Conservation (phyloP, 2,797 vertebrate species). For the Dendrocincla fuliginosa region DNA sequence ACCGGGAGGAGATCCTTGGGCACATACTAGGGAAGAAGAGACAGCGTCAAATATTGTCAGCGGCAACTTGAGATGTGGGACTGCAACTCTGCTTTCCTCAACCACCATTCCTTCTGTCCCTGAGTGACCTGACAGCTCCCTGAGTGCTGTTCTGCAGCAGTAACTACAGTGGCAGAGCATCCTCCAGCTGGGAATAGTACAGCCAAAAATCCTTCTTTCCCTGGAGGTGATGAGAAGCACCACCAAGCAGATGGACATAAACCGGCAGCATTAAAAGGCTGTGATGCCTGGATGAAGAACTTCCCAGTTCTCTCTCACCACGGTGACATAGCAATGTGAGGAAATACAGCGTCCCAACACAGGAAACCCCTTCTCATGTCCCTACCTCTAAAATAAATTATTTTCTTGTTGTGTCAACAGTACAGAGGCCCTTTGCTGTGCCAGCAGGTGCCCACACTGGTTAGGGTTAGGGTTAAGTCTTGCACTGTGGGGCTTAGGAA, state of each 20-base stretch:
- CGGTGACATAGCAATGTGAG: not conserved
- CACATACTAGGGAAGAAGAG: slow-evolving; percentile 84
- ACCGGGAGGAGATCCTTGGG: slow-evolving; percentile 93
- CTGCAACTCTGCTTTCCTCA: not conserved
- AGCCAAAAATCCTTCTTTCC: not conserved
- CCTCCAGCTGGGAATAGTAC: not conserved
- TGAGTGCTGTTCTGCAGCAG: not conserved
- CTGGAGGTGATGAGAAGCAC: not conserved
- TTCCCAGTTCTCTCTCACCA: not conserved
- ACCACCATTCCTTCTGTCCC: not conserved
- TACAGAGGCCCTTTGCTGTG: not conserved
- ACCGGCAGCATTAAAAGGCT: not conserved
- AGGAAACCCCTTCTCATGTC: not conserved
- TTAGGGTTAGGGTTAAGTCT: not conserved
- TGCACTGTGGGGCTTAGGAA: not conserved
- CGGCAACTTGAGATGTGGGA: not conserved
- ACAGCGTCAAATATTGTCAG: not conserved
- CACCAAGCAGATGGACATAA: not conserved
- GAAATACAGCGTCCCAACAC: not conserved
- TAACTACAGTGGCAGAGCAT: not conserved
- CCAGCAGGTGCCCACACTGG: not conserved
- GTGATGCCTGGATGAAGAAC: not conserved
- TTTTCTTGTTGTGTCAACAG: not conserved
- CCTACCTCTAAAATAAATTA: not conserved
- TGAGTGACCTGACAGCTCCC: not conserved